Conservation (phyloP, 2,888 invertebrate species). For the Adela reaumurella region DNA sequence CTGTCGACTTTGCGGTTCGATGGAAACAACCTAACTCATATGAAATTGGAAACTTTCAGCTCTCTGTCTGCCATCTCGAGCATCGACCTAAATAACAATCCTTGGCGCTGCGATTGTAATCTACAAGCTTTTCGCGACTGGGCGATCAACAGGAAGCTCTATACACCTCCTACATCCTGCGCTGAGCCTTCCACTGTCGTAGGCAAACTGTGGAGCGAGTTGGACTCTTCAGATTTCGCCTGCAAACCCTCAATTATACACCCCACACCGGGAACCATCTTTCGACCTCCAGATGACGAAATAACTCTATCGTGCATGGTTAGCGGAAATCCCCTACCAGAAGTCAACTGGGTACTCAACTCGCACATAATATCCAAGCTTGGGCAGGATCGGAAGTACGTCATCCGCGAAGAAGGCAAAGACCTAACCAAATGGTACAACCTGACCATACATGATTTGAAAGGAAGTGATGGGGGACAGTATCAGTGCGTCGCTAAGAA, state of each 20-base stretch:
- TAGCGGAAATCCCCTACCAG: constrained; percentile 71
- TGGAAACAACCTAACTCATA: constrained; percentile 67
- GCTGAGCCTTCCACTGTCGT: constrained; percentile 64
- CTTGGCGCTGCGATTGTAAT: constrained; percentile 87
- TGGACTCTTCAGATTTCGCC: constrained; percentile 71
- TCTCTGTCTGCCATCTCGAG: constrained; percentile 65
- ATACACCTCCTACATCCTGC: constrained; percentile 72
- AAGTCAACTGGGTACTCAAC: constrained; percentile 71
- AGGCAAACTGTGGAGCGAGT: constrained; percentile 70
- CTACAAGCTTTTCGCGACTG: constrained; percentile 76
- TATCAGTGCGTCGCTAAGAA: constrained; percentile 81
- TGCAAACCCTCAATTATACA: constrained; percentile 74
- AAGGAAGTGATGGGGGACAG: constrained; percentile 64
- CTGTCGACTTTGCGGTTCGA: constrained; percentile 67
- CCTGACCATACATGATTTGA: constrained; percentile 63
- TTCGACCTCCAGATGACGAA: constrained; percentile 62
- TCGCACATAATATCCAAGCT: constrained; percentile 57
- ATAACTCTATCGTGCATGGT: constrained; percentile 73
- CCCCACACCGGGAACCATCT: constrained; percentile 54
- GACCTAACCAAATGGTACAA: constrained; percentile 57
- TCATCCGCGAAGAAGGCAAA: constrained; percentile 12
- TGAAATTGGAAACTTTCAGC: constrained; percentile 63
- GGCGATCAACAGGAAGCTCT: constrained; percentile 68
- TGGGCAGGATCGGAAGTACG: constrained; percentile 50
- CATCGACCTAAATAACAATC: constrained; percentile 74